These are phyloP conservation scores for Myrmecophaga tridactyla DNA, from an alignment of 2,113 vertebrate genomes.

Conservation along the genomic window DNA sequence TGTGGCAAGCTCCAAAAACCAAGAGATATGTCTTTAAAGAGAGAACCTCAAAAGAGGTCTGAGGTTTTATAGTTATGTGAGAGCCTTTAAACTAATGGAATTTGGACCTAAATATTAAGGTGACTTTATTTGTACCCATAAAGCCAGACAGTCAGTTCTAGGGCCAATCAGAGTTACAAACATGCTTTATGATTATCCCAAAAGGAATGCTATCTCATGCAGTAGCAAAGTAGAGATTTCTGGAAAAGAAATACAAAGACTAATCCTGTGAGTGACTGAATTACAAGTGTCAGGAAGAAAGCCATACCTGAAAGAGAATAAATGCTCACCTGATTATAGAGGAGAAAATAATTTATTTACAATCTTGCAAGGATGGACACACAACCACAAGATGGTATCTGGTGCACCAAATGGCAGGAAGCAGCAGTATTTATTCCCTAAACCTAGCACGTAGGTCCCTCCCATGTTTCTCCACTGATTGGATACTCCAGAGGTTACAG, in stretches of 20 bases:
- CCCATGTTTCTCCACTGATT: too few species aligned
- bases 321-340: too few species aligned
- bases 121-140: constrained; percentile 9
- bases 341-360: too few species aligned
- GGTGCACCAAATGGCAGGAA: too few species aligned
- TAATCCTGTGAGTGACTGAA: neutral
- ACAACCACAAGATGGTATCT: too few species aligned
- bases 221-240: neutral
- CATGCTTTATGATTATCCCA: neutral
- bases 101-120: neutral
- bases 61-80: neutral
- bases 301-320: too few species aligned
- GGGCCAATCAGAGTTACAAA: neutral
- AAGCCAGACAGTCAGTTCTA: neutral
- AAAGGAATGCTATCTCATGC: neutral
- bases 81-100: neutral
- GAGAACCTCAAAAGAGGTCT: neutral
- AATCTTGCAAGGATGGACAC: too few species aligned
- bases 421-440: too few species aligned
- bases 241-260: neutral
- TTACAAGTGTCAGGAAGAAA: too few species aligned
- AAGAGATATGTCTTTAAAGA: neutral
- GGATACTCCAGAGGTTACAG: too few species aligned
- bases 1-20: neutral
- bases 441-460: too few species aligned